Base-by-base conservation (phyloP, 2,888 invertebrate genomes). In the Idaea aversata region DNA sequence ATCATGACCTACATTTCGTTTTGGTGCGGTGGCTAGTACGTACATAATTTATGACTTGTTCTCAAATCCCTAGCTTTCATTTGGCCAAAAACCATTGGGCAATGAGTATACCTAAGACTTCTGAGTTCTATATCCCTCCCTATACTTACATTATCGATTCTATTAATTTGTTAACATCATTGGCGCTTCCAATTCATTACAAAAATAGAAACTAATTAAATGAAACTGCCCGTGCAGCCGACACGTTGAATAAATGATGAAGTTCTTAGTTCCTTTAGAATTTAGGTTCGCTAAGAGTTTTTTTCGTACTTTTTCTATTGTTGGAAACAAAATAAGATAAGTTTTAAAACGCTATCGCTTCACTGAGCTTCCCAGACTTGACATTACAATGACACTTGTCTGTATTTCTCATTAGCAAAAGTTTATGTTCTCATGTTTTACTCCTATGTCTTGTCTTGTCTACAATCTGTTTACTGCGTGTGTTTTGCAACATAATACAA, bases 31-130 rank as follows among this genome's bases (percentile, higher is more conserved):
- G 74, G 73, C 69, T 75, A 67, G 69, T 71, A 75, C 71, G 65
- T 85, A 73, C 76, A 84, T 85, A 82, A 81, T 85, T 83, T 79
- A 86, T 79, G 74, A 70, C 73, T 66, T 76, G 76, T 77, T 78
- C 68, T 69, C 71, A 74, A 72, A 67, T 61, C 25, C n/a, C 38
- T 57, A 15, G 58, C 58, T 59, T 15, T 16, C 58, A 59, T 15
- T 59, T 16, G 47, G 7, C 47, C 47, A 47, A 47, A 47, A 47
- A 47, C 10, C 47, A 47, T 47, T 47, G 47, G 47, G 47, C 47
- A 47, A 13, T 47, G 47, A 47, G 10, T 47, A 47, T 15, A 34
- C n/a, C 57, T 13, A 61, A 36, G 15, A 61, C 61, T 35, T 35
- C 59, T 64, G 63, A 64, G 65, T 69, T 66, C 70, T 71, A 69